Evolutionary conservation across 2,797 vertebrate genomes (phyloP), one percentile per base, ranked within the genome.

Genomic region (Pygocentrus nattereri): DNA sequence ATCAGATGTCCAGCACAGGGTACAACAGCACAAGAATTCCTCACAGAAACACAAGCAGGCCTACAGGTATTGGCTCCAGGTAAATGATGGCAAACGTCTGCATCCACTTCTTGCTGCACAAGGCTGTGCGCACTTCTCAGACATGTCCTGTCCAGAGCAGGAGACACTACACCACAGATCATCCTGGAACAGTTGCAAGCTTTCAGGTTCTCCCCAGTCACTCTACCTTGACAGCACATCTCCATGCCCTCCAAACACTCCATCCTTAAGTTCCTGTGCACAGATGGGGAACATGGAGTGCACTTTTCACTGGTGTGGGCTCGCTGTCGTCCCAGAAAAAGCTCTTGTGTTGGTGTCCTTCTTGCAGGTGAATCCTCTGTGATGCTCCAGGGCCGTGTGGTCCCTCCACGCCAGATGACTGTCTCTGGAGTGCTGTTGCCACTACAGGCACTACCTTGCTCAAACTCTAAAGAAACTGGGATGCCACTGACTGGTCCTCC

Each of bases 371-470:
- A 12, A 4, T 93, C 92, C 72, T 91, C 90, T 34, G 56, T 85
- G 2, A 89, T 5, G 84, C 91, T 91, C 0, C 84, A 86, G 25
- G 91, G 89, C 0, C 81, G 80, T 4, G 87, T 82, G 31, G 44
- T 49, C 23, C 79, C 82, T 11, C 85, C 92, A 68, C 67, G 89
- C 89, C 89, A 92, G 0, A 94, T 81, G 0, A 93, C 82, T 0
- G 91, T 93, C 3, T 94, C 93, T 0, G 92, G 91, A 5, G 92
- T 93, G 87, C 91, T 94, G 86, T 89, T 91, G 75, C 90, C 85
- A 78, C 92, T 93, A 11, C 89, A 85, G 0, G 82, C 52, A 27
- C 41, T 79, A 19, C 58, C 73, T 7, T 75, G 64, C 41, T 83
- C 87, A 71, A 79, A 61, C 21, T 82, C 65, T 13, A 81, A 30